These are phyloP conservation scores for Lepeophtheirus salmonis DNA, from an alignment of 1,140 invertebrate species.

Conservation along the genomic window DNA sequence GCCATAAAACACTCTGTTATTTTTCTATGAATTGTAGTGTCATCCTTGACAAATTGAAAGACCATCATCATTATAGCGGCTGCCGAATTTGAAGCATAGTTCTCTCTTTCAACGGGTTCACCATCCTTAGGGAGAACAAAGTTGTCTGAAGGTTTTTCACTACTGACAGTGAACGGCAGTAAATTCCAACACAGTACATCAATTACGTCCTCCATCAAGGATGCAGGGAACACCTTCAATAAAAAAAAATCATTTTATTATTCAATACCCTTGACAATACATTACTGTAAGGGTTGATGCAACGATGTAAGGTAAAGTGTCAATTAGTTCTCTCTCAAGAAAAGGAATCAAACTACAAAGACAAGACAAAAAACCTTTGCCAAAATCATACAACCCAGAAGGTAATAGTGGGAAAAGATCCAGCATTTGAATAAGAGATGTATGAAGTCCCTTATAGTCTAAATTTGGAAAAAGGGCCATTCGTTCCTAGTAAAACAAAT, in stretches of 20 bases:
- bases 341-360: conserved; percentile 83
- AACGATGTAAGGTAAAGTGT: conserved; percentile 79
- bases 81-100: conserved; percentile 69
- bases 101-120: conserved; percentile 37
- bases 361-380: conserved; percentile 68
- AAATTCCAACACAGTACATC: conserved; percentile 89
- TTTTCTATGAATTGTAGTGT: conserved; percentile 72
- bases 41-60: conserved; percentile 52
- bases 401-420: conserved; percentile 66
- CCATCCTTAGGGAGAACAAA: conserved; percentile 2
- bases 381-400: conserved; percentile 65
- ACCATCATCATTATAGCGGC: conserved; percentile 92
- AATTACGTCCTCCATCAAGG: conserved; percentile 59
- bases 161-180: conserved; percentile 85
- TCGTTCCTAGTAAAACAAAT: conserved; percentile 32
- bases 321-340: conserved; percentile 82
- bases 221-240: conserved; percentile 49
- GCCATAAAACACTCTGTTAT: conserved; percentile 84
- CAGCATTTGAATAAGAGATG: conserved; percentile 55
- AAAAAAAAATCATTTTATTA: neutral
- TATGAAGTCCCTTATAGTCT: conserved; percentile 82
- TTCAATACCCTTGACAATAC: neutral
- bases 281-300: conserved; percentile 64
- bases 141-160: conserved; percentile 27
- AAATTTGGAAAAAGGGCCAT: conserved; percentile 80